Conservation (phyloP, 2,797 vertebrate genomes). For the Ptychobarbus kaznakovi region DNA sequence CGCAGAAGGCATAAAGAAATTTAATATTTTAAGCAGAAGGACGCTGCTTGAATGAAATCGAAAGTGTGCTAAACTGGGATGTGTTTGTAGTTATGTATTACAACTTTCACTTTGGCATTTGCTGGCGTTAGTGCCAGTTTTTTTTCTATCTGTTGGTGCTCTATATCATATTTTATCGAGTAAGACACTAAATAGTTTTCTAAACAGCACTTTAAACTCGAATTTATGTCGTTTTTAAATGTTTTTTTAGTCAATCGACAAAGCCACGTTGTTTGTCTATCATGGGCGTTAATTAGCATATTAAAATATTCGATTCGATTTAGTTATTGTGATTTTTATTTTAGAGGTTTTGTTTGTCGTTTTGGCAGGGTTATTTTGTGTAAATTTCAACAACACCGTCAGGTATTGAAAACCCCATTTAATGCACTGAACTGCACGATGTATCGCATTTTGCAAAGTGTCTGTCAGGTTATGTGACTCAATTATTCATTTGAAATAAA, state of each 20-base stretch:
- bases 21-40: background rate
- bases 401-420: background rate
- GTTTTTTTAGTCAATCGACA: background rate
- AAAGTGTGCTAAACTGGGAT: background rate
- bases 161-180: background rate
- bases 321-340: too few relatives aligned
- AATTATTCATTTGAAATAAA: too few relatives aligned
- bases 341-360: background rate
- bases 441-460: background rate
- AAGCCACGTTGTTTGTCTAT: background rate
- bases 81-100: background rate
- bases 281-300: background rate
- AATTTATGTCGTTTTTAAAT: background rate
- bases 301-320: background rate
- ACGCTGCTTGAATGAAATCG: conserved; percentile 21
- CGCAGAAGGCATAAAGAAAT: background rate
- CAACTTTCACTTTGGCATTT: background rate
- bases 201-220: background rate
- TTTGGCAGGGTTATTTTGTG: background rate
- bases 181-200: background rate
- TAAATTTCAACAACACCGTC: too few relatives aligned
- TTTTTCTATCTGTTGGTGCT: background rate
- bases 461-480: background rate
- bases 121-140: background rate
- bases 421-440: background rate